Conservation (phyloP, 2,888 invertebrate species). For the Napeogenes sylphis region DNA sequence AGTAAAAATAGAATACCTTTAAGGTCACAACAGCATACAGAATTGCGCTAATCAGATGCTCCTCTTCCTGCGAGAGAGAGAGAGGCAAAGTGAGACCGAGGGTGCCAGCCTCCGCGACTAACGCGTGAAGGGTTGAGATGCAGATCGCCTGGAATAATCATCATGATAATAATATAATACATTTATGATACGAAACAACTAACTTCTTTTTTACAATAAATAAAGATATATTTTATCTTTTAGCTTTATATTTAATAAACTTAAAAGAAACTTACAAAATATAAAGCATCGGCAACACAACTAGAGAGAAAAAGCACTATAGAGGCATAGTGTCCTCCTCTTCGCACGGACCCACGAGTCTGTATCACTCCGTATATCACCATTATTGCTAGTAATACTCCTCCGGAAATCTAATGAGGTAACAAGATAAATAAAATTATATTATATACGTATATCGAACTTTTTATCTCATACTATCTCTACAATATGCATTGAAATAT, state of each 20-base stretch:
- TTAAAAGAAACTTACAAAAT: conserved; percentile 55
- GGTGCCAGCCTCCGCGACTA: conserved; percentile 63
- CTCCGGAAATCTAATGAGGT: conserved; percentile 64
- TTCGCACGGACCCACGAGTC: conserved; percentile 54
- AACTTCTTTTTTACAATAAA: no score
- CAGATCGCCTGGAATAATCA: conserved; percentile 48
- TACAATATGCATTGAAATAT: no score
- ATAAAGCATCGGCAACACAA: conserved; percentile 54
- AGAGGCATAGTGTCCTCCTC: conserved; percentile 50
- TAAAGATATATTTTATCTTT: no score
- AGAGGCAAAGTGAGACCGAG: conserved; percentile 57
- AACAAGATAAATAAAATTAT: conserved; percentile 16
- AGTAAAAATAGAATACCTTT: conserved; percentile 53
- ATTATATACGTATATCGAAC: no score
- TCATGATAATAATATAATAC: no score
- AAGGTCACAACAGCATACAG: conserved; percentile 50
- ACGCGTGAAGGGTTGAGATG: conserved; percentile 56
- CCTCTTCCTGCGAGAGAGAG: conserved; percentile 53
- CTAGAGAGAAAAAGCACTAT: conserved; percentile 50
- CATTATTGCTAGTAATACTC: conserved; percentile 48
- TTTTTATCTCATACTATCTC: no score
- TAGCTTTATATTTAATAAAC: no score
- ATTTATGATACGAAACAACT: no score
- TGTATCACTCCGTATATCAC: conserved; percentile 51
- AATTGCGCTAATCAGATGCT: conserved; percentile 48